Conservation (phyloP, 2,113 vertebrate genomes). For the Leucoraja erinaceus region DNA sequence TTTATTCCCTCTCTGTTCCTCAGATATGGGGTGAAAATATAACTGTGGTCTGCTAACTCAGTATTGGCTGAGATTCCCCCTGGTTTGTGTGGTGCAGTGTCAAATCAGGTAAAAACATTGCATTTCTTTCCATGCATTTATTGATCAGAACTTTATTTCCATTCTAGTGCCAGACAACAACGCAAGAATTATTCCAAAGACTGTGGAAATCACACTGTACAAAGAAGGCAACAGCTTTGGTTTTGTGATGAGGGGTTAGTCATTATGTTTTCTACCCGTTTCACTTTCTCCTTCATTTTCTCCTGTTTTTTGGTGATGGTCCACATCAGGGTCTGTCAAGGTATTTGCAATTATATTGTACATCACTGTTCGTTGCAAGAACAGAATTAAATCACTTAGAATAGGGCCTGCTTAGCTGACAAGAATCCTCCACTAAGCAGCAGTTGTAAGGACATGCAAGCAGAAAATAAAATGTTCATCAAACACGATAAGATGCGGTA, state of each 20-base stretch:
- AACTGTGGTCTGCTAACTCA: not conserved
- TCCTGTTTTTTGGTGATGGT: not conserved
- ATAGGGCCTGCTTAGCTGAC: not conserved
- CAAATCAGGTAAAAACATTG: not conserved
- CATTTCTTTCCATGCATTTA: not conserved
- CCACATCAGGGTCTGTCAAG: not conserved
- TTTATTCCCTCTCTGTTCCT: not conserved
- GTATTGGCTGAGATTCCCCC: not conserved
- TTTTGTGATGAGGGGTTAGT: constrained; percentile 89
- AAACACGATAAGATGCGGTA: not conserved
- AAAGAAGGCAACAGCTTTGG: constrained; percentile 96
- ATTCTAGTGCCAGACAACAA: constrained; percentile 72
- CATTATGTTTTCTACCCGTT: not conserved
- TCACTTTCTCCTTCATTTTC: not conserved
- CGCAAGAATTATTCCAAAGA: constrained; percentile 78
- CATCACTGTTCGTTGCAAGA: not conserved
- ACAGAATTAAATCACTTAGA: not conserved
- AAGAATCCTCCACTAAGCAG: not conserved
- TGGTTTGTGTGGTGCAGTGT: not conserved
- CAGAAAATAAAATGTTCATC: not conserved
- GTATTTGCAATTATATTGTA: not conserved
- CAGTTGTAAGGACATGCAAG: not conserved
- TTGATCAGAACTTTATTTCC: not conserved
- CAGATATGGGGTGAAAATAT: not conserved
- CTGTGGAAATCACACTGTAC: constrained; percentile 81